phyloP scores from a whole-genome alignment of 2,888 invertebrate species.

The Drosophila nr. fundita region DNA sequence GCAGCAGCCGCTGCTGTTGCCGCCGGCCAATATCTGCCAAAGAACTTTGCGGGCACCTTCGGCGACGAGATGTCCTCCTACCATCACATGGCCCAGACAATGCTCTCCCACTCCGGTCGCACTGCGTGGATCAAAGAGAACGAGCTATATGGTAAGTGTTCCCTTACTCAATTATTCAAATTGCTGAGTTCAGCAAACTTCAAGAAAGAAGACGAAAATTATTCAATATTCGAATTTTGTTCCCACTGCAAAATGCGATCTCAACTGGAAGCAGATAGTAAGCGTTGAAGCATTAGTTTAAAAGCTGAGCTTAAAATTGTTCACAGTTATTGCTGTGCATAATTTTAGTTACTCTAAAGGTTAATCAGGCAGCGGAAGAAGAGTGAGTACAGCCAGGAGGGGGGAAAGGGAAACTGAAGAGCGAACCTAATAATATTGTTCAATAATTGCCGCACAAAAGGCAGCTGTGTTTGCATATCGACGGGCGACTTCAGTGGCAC shows the following conservation, averaged over 20 bases:
- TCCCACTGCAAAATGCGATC: no score
- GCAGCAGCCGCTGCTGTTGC: constrained; percentile 80
- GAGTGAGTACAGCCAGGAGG: no score
- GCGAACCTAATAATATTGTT: constrained; percentile 58
- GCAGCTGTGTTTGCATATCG: constrained; percentile 75
- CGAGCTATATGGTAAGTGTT: constrained; percentile 84
- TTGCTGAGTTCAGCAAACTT: no score
- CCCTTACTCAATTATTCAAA: no score
- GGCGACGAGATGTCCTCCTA: constrained; percentile 84
- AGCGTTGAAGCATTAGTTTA: no score
- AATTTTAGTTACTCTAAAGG: neutral
- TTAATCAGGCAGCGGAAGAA: neutral
- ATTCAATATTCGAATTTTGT: no score
- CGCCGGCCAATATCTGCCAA: constrained; percentile 83
- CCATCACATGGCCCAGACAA: constrained; percentile 84
- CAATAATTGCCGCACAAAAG: constrained; percentile 62
- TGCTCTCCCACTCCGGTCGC: constrained; percentile 82
- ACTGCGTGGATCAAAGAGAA: constrained; percentile 84
- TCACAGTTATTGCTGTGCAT: neutral
- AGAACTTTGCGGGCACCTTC: constrained; percentile 80
- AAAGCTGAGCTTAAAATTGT: no score
- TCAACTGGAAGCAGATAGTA: no score
- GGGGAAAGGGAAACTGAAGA: constrained; percentile 9
- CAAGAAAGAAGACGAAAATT: no score
- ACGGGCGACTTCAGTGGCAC: constrained; percentile 10